Conservation (phyloP, 2,113 vertebrate species). For the Protobothrops flavoviridis region DNA sequence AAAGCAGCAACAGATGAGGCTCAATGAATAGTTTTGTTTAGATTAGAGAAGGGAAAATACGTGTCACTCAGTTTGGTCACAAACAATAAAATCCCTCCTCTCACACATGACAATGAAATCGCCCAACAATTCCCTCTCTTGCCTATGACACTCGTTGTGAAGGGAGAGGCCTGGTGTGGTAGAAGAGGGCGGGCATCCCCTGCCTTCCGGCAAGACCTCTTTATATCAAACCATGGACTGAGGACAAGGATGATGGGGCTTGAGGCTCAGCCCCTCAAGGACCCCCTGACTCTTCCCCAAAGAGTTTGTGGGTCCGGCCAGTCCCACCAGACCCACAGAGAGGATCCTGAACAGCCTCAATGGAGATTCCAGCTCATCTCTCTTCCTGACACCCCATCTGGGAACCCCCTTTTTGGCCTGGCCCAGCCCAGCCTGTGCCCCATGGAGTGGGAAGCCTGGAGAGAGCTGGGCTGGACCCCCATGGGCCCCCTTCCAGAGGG, state of each 20-base stretch:
- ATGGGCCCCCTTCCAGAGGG: neutral
- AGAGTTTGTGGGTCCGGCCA: neutral
- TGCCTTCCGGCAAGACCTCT: too few species aligned
- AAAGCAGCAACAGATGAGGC: too few species aligned
- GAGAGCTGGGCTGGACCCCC: neutral
- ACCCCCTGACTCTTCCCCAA: neutral
- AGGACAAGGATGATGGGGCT: neutral
- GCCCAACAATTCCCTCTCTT: too few species aligned
- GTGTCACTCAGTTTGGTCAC: too few species aligned
- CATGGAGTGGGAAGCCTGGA: neutral
- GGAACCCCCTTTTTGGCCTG: neutral
- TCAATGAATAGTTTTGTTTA: too few species aligned
- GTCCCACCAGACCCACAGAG: neutral
- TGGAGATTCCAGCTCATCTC: neutral
- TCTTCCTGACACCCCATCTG: neutral
- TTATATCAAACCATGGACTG: too few species aligned
- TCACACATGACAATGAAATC: too few species aligned
- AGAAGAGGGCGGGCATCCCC: neutral
- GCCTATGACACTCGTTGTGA: too few species aligned
- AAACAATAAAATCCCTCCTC: too few species aligned
- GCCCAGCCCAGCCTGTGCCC: neutral
- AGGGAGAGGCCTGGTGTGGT: too few species aligned
- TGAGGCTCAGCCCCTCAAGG: neutral
- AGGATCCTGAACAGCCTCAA: neutral
- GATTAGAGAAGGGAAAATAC: too few species aligned